Evolutionary conservation across 1,140 invertebrate species (phyloP), one percentile per base, ranked within the genome.

Genomic region (Potamilus streckersoni): DNA sequence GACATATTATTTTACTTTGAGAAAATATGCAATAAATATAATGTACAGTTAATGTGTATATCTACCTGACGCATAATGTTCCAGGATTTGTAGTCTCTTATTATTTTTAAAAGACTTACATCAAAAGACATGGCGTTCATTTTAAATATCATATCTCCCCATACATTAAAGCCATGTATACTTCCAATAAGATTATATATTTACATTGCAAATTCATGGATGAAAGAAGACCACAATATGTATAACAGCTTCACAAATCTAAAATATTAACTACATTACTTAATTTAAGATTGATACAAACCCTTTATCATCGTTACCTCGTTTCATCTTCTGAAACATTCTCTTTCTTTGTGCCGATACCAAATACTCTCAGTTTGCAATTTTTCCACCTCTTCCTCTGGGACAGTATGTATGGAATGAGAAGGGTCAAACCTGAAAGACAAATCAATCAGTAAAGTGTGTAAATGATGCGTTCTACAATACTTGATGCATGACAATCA

Each of bases 371-470:
- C 82, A 99, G 91, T 86, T 95, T 95, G 83, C 96, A 97, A 69
- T 93, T 92, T 69, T 94, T 92, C 95, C 96, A 98, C 79, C 93
- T 92, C 16, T 93, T 92, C 78, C 96, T 93, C 69, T 94, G 95
- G 31, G 95, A 95, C 68, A 99, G 93, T 76, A 99, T 96, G 84
- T 97, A 97, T 0, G 96, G 96, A 74, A 98, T 87, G 20, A 98
- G 91, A 81, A 98, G 94, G 0, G 96, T 97, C n/a, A 98, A 91
- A 71, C 94, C 94, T 95, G 71, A 17, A 76, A 27, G 60, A 60
- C 3, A 23, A 49, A 61, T 13, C 23, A 60, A 23, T 60, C 3
- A 49, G 38, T 0, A 49, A 49, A 49, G 6, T 49, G 6, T 38
- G 38, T 38, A 38, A 38, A 38, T 6, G 38, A 38, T 27, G 2